Conservation (phyloP, 2,113 vertebrate species). For the Eulacestoma nigropectus region DNA sequence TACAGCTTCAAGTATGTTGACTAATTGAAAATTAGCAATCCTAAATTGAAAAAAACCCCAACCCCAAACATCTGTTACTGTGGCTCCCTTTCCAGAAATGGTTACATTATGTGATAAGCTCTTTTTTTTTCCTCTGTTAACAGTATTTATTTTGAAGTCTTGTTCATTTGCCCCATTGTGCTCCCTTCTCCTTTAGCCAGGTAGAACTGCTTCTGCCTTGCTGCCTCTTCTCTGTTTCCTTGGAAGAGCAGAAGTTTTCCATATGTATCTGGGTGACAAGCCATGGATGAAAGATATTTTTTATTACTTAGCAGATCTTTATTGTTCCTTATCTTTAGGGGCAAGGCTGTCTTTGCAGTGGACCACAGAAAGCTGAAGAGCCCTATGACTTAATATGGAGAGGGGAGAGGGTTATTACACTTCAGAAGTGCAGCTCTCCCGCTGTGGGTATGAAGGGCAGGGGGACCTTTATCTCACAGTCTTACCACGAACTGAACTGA, state of each 20-base stretch:
- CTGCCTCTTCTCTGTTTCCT: neutral
- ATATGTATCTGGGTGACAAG: neutral
- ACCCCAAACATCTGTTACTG: neutral
- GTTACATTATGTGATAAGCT: neutral
- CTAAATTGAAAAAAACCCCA: neutral
- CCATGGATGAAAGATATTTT: neutral
- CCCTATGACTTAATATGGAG: neutral
- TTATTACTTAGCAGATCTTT: neutral
- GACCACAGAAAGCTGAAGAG: neutral
- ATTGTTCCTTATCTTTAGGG: neutral
- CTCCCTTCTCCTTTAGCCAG: neutral
- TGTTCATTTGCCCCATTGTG: neutral
- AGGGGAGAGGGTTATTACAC: neutral
- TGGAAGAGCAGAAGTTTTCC: neutral
- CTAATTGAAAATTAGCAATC: neutral
- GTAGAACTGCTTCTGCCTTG: neutral
- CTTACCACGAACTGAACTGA: neutral
- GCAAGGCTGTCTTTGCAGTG: neutral
- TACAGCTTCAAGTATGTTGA: neutral
- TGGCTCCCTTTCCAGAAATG: neutral
- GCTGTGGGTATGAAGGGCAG: neutral
- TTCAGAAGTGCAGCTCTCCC: neutral
- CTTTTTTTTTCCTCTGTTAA: neutral
- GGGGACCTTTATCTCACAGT: neutral
- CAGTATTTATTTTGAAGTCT: neutral